Evolutionary conservation across 2,888 invertebrate genomes (phyloP).

Genomic region (Caenorhabditis sp.): DNA sequence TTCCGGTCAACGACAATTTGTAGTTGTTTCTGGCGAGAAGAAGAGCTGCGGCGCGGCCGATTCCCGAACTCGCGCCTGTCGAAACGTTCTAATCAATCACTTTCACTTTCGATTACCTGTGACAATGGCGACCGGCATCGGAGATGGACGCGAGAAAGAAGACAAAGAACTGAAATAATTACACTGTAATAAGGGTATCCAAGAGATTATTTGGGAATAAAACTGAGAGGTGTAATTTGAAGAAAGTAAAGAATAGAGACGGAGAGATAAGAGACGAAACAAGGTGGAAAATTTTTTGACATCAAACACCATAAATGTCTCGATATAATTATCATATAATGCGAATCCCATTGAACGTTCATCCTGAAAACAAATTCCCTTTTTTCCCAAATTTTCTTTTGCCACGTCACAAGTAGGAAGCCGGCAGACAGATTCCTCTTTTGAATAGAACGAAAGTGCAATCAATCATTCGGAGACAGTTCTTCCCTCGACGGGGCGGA

Average conservation of each 20-base stretch:
- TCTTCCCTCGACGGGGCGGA: slow-evolving; percentile 3
- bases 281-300: too few relatives aligned
- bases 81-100: background rate
- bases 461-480: slow-evolving; percentile 6
- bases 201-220: background rate
- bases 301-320: too few relatives aligned
- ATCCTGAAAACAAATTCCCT: too few relatives aligned
- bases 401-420: too few relatives aligned
- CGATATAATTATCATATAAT: too few relatives aligned
- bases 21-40: slow-evolving; percentile 69
- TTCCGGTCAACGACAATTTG: slow-evolving; percentile 60
- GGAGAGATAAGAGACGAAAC: too few relatives aligned
- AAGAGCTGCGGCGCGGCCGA: slow-evolving; percentile 74
- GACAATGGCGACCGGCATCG: slow-evolving; percentile 59
- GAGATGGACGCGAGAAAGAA: background rate
- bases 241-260: background rate
- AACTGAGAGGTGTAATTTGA: background rate
- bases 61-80: slow-evolving; percentile 73
- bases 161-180: slow-evolving; percentile 6
- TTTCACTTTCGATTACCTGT: slow-evolving; percentile 54
- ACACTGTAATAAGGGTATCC: background rate
- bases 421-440: too few relatives aligned
- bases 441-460: too few relatives aligned
- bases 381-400: too few relatives aligned
- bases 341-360: too few relatives aligned